Percentiles rank a stretch among this genome's conserved stretches.
These are phyloP conservation scores for Aethes cnicana DNA, from an alignment of 2,888 invertebrate species.

Conservation along the genomic window DNA sequence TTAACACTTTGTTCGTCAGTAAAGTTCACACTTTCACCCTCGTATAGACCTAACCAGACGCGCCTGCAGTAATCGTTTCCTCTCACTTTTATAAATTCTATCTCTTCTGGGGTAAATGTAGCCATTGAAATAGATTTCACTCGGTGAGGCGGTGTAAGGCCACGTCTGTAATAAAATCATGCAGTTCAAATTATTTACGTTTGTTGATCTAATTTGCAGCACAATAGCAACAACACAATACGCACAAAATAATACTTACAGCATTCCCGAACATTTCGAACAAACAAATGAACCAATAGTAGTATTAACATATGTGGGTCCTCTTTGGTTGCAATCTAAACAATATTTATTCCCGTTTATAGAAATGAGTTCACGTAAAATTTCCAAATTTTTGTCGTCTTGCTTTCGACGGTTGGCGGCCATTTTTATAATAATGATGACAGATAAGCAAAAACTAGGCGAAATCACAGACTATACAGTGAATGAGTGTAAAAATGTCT, in stretches of 20 bases:
- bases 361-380: conserved; percentile 95
- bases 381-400: conserved; percentile 97
- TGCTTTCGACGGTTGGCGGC: conserved; percentile 95
- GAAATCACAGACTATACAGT: conserved; percentile 18
- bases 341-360: conserved; percentile 96
- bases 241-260: conserved; percentile 90
- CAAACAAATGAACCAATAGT: conserved; percentile 99
- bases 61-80: conserved; percentile 97
- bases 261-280: conserved; percentile 98
- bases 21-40: conserved; percentile 86
- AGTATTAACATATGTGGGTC: conserved; percentile 98
- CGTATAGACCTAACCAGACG: conserved; percentile 96
- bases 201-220: conserved; percentile 57
- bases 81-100: conserved; percentile 92
- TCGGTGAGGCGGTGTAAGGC: conserved; percentile 97
- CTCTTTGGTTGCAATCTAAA: conserved; percentile 98
- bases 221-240: conserved; percentile 48
- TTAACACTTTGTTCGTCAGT: conserved; percentile 95
- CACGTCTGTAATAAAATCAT: conserved; percentile 88
- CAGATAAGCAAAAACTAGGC: background rate
- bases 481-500: conserved; percentile 6
- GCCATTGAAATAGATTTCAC: conserved; percentile 99
- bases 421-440: conserved; percentile 74
- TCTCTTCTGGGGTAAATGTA: conserved; percentile 96
- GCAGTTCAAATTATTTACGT: conserved; percentile 37